These are phyloP conservation scores for Ischnura elegans DNA, from an alignment of 2,888 invertebrate species.

Conservation along the genomic window DNA sequence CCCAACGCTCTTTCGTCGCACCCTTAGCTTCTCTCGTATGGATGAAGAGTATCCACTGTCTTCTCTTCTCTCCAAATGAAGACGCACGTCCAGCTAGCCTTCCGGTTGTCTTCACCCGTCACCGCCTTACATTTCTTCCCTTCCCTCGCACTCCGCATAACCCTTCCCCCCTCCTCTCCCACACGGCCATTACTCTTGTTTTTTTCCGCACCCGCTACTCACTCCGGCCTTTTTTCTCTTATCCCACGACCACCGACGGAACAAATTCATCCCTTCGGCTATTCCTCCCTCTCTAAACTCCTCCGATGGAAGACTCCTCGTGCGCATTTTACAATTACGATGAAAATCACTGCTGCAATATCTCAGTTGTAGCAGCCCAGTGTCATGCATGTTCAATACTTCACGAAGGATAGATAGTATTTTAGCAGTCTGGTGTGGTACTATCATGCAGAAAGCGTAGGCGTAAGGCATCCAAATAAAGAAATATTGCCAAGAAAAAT, in stretches of 20 bases:
- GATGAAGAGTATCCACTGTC: background rate
- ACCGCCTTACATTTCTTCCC: background rate
- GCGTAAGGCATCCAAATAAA: no score
- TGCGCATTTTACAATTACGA: no score
- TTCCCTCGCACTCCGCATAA: no score
- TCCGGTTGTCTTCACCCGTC: background rate
- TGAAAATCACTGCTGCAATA: no score
- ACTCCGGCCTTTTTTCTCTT: background rate
- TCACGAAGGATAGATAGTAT: no score
- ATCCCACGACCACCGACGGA: background rate
- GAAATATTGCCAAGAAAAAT: no score
- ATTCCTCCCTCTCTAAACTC: background rate
- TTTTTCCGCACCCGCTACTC: background rate
- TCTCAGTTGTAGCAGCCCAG: no score
- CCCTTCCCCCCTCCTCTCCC: background rate
- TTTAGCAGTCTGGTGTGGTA: no score
- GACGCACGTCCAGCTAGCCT: constrained; percentile 7
- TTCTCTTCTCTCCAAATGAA: background rate
- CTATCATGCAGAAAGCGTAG: no score
- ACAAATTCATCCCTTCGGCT: background rate
- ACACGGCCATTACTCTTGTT: background rate
- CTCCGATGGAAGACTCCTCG: background rate
- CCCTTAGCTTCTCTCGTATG: background rate
- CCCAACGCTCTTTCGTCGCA: background rate
- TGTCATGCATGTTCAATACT: no score